Evolutionary conservation across 1,140 invertebrate genomes (phyloP), one percentile per base, ranked within the genome.

Genomic region (Colletes latitarsis): DNA sequence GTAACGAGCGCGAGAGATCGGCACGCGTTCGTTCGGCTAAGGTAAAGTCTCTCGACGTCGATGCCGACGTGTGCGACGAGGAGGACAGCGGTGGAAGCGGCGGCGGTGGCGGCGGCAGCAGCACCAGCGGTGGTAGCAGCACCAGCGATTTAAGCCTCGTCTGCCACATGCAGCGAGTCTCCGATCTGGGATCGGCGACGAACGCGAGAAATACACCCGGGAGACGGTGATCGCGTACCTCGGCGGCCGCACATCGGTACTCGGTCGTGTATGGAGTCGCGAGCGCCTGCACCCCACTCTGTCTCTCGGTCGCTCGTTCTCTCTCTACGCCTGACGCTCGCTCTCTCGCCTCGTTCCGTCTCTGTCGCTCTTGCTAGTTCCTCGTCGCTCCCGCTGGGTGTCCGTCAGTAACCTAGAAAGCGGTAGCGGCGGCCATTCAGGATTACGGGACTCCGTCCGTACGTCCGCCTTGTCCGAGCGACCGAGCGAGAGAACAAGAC

Each of bases 401-500:
- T 89, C 85, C 88, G 89, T 88, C 89, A 91, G 89, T 91, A 91
- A 91, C 90, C 90, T 91, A 91, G 90, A 91, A 91, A 91, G 90
- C 88, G 84, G 85, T 77, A 71, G 75, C 79, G 88, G 88, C 89
- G 88, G 90, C 90, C 90, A 91, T 91, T 91, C 90, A 88, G 88
- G 89, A 91, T 91, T 91, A 91, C 91, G 90, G 90, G 89, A 90
- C 84, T 89, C 85, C 67, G 86, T 89, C 77, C 76, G 86, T 81
- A 80, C 82, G 89, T 88, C 80, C 83, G 85, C 58, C 74, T 84
- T 80, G 87, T 89, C 83, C 69, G 53, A 81, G 57, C 46, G 72
- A 30, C 30, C 64, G 66, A 46, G 46, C 78, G 19, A 71, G 46
- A 67, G 74, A 55, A 73, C 52, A 9, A 73, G 57, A 77, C 41